Evolutionary conservation across 2,888 invertebrate genomes (phyloP).

Genomic region (Drosophila monieri): DNA sequence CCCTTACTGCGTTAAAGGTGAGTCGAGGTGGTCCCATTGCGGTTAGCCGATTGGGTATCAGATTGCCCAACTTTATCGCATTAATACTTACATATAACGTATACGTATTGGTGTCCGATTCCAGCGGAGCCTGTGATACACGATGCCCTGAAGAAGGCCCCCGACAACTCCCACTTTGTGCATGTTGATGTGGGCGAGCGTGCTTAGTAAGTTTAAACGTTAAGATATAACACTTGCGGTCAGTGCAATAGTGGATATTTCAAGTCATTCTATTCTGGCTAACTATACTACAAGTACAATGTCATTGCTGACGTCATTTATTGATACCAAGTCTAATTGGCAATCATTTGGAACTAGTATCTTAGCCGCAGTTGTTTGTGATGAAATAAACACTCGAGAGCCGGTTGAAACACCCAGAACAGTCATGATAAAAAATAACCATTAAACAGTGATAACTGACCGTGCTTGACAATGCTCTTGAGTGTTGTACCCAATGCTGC

Average conservation of each 20-base stretch:
- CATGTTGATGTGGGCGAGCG: slow-evolving; percentile 92
- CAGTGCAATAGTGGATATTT: background rate
- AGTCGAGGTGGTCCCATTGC: slow-evolving; percentile 49
- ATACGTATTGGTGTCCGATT: slow-evolving; percentile 6
- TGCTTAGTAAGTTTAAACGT: slow-evolving; percentile 86
- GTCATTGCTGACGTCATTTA: background rate
- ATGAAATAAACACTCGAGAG: slow-evolving; percentile 31
- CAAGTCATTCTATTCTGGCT: background rate
- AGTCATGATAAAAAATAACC: slow-evolving; percentile 44
- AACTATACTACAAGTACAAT: background rate
- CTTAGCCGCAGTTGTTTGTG: slow-evolving; percentile 14
- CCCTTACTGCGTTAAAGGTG: slow-evolving; percentile 93
- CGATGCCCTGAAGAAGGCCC: slow-evolving; percentile 86
- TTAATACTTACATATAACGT: slow-evolving; percentile 7
- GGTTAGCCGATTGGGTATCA: slow-evolving; percentile 25
- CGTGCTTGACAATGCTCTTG: slow-evolving; percentile 25
- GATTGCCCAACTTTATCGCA: slow-evolving; percentile 19
- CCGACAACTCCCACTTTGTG: slow-evolving; percentile 88
- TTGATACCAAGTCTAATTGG: background rate
- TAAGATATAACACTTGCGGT: slow-evolving; percentile 2
- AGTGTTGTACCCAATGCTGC: slow-evolving; percentile 11
- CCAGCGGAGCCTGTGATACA: slow-evolving; percentile 92
- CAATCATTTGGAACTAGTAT: slow-evolving; percentile 1
- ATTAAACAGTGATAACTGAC: slow-evolving; percentile 26
- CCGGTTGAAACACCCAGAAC: slow-evolving; percentile 30